A percentile compares a stretch with the other conserved stretches of the same genome.
These are phyloP conservation scores for Thelaira solivaga DNA, from an alignment of 2,888 invertebrate genomes.

Conservation along the genomic window DNA sequence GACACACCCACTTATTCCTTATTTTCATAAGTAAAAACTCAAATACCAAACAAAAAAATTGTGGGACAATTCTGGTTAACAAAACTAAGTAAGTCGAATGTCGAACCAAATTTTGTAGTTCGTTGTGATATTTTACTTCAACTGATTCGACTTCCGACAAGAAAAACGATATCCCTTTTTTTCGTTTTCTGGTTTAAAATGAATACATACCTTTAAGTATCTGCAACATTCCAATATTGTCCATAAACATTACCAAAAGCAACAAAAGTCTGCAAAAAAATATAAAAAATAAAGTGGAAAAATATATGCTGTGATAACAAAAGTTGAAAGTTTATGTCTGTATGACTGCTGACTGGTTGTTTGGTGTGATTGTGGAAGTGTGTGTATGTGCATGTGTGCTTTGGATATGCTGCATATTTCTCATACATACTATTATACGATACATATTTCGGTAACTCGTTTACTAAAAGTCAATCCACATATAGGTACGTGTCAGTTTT, in stretches of 20 bases:
- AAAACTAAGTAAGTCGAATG: too few relatives aligned
- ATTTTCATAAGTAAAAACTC: too few relatives aligned
- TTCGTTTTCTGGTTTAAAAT: not conserved
- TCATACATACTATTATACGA: slow-evolving; percentile 57
- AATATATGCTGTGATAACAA: slow-evolving; percentile 49
- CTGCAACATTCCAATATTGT: slow-evolving; percentile 49
- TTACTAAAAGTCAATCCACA: slow-evolving; percentile 67
- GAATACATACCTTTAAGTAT: slow-evolving; percentile 36
- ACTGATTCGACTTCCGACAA: too few relatives aligned
- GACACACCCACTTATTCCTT: too few relatives aligned
- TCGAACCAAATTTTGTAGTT: too few relatives aligned
- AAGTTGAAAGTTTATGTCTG: slow-evolving; percentile 59
- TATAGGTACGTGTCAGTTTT: slow-evolving; percentile 75
- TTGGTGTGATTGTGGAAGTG: not conserved
- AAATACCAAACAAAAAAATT: too few relatives aligned
- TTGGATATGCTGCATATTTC: slow-evolving; percentile 42
- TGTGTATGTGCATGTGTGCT: too few relatives aligned
- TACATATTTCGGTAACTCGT: slow-evolving; percentile 61
- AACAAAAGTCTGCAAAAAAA: slow-evolving; percentile 14
- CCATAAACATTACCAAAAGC: slow-evolving; percentile 41
- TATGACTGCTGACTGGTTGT: not conserved
- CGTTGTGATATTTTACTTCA: too few relatives aligned
- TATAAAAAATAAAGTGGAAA: slow-evolving; percentile 28
- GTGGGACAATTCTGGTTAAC: too few relatives aligned
- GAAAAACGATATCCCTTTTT: too few relatives aligned